Conservation (phyloP, 2,797 vertebrate species). For the Acanthis flammea region DNA sequence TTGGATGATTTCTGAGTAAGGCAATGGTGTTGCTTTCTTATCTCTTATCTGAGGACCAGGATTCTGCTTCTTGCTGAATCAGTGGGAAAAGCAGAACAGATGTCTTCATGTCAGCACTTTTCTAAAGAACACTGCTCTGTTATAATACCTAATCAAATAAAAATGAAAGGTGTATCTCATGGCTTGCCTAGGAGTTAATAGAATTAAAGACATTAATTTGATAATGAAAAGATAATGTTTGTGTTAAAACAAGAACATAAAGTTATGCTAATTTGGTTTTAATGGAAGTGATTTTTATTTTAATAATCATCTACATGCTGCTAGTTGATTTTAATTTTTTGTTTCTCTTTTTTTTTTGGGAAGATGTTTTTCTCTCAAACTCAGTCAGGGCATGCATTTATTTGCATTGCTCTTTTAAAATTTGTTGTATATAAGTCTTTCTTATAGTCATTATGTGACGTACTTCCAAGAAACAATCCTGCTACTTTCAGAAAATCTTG, state of each 20-base stretch:
- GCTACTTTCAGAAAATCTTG: slow-evolving; percentile 1
- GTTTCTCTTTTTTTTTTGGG: background rate
- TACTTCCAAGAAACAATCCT: background rate
- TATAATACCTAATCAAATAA: background rate
- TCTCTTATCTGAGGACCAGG: background rate
- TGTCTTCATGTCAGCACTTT: background rate
- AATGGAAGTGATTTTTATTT: background rate
- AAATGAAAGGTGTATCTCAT: background rate
- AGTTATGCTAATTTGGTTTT: slow-evolving; percentile 16
- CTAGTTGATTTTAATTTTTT: background rate
- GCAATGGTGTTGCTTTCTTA: background rate
- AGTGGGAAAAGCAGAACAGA: background rate
- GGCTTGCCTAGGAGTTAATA: background rate
- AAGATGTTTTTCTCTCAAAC: background rate
- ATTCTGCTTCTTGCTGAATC: background rate
- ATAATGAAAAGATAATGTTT: slow-evolving; percentile 31
- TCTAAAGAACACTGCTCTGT: background rate
- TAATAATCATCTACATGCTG: background rate
- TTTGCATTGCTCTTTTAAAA: background rate
- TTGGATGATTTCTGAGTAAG: background rate
- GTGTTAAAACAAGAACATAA: background rate
- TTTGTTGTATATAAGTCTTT: background rate
- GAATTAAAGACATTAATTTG: background rate
- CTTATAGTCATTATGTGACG: background rate
- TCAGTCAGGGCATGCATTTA: background rate